phyloP scores from a whole-genome alignment of 2,797 vertebrate genomes.

The Dermochelys coriacea region DNA sequence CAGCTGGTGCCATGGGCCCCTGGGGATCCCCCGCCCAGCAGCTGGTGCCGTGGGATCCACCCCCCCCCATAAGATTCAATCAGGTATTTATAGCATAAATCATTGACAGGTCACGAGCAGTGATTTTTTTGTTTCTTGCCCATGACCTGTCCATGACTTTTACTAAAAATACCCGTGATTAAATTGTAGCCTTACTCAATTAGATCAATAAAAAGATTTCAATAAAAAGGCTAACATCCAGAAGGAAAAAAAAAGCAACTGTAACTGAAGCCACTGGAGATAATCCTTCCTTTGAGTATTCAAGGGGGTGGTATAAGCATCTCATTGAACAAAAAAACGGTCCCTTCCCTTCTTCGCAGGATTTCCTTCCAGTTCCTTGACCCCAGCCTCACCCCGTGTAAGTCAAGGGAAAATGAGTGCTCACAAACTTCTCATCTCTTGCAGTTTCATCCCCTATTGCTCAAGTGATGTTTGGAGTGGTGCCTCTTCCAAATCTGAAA shows the following conservation, averaged over 20 bases:
- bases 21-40: too few relatives aligned
- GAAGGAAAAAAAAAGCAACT: not conserved
- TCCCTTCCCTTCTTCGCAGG: not conserved
- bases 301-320: not conserved
- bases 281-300: not conserved
- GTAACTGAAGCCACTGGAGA: not conserved
- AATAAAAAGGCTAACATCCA: not conserved
- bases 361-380: conserved; percentile 22
- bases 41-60: too few relatives aligned
- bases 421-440: conserved; percentile 59
- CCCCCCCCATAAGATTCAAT: too few relatives aligned
- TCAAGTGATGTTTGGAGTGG: conserved; percentile 99
- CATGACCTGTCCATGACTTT: too few relatives aligned
- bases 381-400: not conserved
- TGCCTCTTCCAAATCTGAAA: conserved; percentile 90
- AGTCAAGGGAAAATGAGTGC: conserved; percentile 30
- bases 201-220: not conserved
- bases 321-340: not conserved
- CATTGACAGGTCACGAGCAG: too few relatives aligned
- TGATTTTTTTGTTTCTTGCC: too few relatives aligned
- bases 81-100: too few relatives aligned
- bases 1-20: too few relatives aligned
- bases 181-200: not conserved
- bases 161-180: too few relatives aligned
- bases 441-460: conserved; percentile 97